These are phyloP conservation scores for Caenorhabditis sp. DNA, from an alignment of 2,888 invertebrate genomes.

Conservation along the genomic window DNA sequence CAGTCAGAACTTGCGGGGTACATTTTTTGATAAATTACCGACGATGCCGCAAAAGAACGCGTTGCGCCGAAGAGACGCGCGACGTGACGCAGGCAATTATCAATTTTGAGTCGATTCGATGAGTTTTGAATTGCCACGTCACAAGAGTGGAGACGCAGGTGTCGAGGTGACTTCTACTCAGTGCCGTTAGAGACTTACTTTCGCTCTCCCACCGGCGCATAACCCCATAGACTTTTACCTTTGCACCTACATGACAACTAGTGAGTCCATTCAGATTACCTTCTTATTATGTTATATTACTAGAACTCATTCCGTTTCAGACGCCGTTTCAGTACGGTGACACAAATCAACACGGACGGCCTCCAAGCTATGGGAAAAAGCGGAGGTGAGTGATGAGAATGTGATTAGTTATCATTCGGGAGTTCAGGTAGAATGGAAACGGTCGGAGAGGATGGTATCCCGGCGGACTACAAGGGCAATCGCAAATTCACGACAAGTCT, in stretches of 20 bases:
- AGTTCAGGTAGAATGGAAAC: conserved; percentile 58
- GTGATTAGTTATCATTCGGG: background rate
- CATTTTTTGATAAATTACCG: conserved; percentile 63
- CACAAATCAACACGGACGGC: conserved; percentile 79
- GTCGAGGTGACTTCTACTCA: conserved; percentile 31
- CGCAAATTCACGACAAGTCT: conserved; percentile 75
- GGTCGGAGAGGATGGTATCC: conserved; percentile 54
- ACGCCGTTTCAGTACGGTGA: conserved; percentile 80
- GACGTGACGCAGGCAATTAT: conserved; percentile 54
- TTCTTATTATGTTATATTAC: background rate
- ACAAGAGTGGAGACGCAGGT: conserved; percentile 54
- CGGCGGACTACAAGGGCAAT: conserved; percentile 47
- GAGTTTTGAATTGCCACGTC: conserved; percentile 59
- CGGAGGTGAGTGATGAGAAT: conserved; percentile 22
- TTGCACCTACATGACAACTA: conserved; percentile 64
- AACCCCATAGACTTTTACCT: conserved; percentile 42
- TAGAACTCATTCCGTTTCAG: conserved; percentile 55
- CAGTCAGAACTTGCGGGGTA: too few relatives aligned
- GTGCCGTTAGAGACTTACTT: conserved; percentile 5
- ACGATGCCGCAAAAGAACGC: conserved; percentile 8
- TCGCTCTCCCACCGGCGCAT: background rate
- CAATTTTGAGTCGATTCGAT: conserved; percentile 68
- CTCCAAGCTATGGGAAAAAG: conserved; percentile 65
- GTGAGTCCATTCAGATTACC: conserved; percentile 32
- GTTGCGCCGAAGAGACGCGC: conserved; percentile 21